A percentile compares a stretch with the other conserved stretches of the same genome.
phyloP scores from a whole-genome alignment of 2,888 invertebrate genomes.

The Coelinius sp. region DNA sequence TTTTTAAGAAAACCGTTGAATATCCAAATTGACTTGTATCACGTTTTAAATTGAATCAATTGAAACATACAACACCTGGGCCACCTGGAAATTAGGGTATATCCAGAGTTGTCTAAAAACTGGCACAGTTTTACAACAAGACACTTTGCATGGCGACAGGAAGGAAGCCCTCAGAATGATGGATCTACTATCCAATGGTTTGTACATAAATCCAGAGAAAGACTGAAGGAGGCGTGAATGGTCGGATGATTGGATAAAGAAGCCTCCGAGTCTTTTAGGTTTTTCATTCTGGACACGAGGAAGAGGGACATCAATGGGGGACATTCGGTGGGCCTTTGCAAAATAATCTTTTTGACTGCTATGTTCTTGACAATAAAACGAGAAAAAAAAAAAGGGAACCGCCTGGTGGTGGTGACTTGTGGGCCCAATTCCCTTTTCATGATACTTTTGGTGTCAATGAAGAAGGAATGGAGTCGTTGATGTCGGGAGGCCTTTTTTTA shows the following conservation, averaged over 20 bases:
- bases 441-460: slow-evolving; percentile 28
- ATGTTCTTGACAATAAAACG: not conserved
- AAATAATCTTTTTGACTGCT: slow-evolving; percentile 33
- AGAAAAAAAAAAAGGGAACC: slow-evolving; percentile 7
- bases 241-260: slow-evolving; percentile 67
- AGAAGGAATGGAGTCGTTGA: slow-evolving; percentile 38
- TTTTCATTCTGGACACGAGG: slow-evolving; percentile 39
- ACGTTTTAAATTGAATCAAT: slow-evolving; percentile 15
- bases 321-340: slow-evolving; percentile 27
- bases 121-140: slow-evolving; percentile 20
- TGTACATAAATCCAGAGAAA: slow-evolving; percentile 16
- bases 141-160: slow-evolving; percentile 37
- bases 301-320: slow-evolving; percentile 51
- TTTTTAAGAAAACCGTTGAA: not conserved
- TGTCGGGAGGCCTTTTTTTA: slow-evolving; percentile 35
- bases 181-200: slow-evolving; percentile 52
- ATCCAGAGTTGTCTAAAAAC: slow-evolving; percentile 36
- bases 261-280: slow-evolving; percentile 51
- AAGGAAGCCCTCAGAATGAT: slow-evolving; percentile 47
- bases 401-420: slow-evolving; percentile 15
- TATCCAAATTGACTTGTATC: not conserved
- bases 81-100: slow-evolving; percentile 57
- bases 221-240: slow-evolving; percentile 62
- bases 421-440: slow-evolving; percentile 28
- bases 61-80: slow-evolving; percentile 40